phyloP scores from a whole-genome alignment of 2,113 vertebrate genomes.

The Scomber colias region DNA sequence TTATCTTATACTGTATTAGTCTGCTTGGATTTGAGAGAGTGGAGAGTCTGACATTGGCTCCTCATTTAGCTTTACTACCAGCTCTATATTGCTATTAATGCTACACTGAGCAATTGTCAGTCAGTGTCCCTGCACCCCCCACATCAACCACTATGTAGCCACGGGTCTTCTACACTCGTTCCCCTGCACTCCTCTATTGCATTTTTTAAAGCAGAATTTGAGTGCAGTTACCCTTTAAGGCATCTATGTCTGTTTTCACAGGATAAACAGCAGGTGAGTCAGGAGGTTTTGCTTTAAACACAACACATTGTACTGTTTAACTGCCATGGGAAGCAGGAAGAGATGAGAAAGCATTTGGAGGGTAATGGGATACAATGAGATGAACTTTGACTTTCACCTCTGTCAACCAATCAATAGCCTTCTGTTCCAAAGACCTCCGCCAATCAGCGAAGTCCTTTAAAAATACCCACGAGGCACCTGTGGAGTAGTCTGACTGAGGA shows the following conservation, averaged over 20 bases:
- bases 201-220: no score
- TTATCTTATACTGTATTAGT: no score
- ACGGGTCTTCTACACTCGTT: no score
- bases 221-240: neutral
- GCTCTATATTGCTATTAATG: no score
- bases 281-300: neutral
- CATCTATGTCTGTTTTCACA: neutral
- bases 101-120: no score
- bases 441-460: constrained; percentile 60
- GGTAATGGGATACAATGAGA: neutral
- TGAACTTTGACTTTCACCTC: constrained; percentile 62
- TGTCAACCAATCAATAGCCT: constrained; percentile 37
- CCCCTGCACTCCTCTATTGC: no score
- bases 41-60: no score
- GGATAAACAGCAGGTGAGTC: neutral
- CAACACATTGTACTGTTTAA: neutral
- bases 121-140: no score
- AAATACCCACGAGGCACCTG: constrained; percentile 72
- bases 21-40: no score
- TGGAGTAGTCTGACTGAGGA: constrained; percentile 69
- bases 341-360: neutral
- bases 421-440: constrained; percentile 26
- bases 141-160: no score
- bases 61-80: no score
- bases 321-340: neutral